These are phyloP conservation scores for Deroptyus accipitrinus DNA, from an alignment of 2,113 vertebrate species.

Conservation along the genomic window DNA sequence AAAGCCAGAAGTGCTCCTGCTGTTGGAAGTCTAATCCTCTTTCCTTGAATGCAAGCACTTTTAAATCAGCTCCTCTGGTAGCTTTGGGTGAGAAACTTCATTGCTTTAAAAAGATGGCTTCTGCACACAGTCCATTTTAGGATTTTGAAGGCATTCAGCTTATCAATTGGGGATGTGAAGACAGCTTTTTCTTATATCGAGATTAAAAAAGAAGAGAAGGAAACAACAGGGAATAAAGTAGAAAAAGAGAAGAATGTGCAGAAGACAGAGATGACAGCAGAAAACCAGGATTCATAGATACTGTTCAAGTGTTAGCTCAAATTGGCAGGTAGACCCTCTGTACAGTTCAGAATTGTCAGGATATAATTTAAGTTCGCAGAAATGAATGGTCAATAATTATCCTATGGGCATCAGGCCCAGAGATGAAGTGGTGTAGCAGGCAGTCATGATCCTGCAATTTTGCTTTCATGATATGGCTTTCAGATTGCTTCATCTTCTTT, in stretches of 20 bases:
- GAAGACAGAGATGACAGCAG: background rate
- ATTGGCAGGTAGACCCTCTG: too few relatives aligned
- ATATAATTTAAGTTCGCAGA: background rate
- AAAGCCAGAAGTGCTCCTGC: background rate
- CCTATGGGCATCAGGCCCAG: background rate
- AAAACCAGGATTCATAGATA: background rate
- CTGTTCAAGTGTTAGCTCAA: background rate
- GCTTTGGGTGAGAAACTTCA: background rate
- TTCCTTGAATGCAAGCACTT: background rate
- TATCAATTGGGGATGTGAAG: background rate
- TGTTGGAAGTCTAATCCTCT: background rate
- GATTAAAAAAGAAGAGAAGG: background rate
- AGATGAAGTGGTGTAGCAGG: background rate
- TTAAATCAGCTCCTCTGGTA: background rate
- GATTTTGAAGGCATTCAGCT: background rate
- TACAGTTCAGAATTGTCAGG: background rate
- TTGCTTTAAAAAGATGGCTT: background rate
- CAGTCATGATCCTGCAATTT: background rate
- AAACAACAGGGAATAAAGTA: background rate
- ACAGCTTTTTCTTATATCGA: background rate
- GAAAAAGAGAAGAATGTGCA: background rate
- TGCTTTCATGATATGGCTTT: background rate
- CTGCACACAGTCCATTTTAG: background rate
- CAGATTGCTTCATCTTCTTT: background rate
- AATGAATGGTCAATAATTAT: background rate